Evolutionary conservation across 2,113 vertebrate genomes (phyloP), one percentile per base, ranked within the genome.

Genomic region (Chlorocebus sabaeus): DNA sequence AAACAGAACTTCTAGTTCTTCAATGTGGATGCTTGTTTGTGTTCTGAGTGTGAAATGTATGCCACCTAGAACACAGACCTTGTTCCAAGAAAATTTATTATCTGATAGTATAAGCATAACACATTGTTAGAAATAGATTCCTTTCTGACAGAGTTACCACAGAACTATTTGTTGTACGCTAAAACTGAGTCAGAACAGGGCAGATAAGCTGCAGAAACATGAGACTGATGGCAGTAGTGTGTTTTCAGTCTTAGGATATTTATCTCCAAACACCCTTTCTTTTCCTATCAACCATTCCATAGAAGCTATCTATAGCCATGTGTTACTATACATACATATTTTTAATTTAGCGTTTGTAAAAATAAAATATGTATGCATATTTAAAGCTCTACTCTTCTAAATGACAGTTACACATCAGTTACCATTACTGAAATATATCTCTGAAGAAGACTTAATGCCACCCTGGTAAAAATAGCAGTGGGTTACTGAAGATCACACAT

Each of bases 41-140:
- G 98, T 95, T 98, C 90, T 94, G 95, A 97, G 94, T 98, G 67
- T 98, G 94, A 96, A 76, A 95, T 98, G 97, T 98, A 93, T 97
- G 92, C 43, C 87, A 95, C 78, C 70, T 89, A 92, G 96, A 98
- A 96, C 95, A 98, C 30, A 98, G 87, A 98, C 80, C 95, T 97
- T 97, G 93, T 97, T 98, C 97, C 59, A 96, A 96, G 95, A 98
- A 94, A 98, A 98, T 95, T 93, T 55, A 85, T 93, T 98, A 89
- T 98, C 95, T 90, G 96, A 50, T 23, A 97, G 82, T 97, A 76
- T 97, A 98, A 98, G 97, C 80, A 97, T 95, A 96, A n/a, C 7
- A 52, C n/a, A 97, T 75, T 93, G 52, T 84, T 98, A 98, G 98
- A 97, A 95, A 97, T 80, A 97, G 90, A 64, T 85, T 70, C 86